Conservation (phyloP, 2,888 invertebrate species). For the Argyra leucocephala region DNA sequence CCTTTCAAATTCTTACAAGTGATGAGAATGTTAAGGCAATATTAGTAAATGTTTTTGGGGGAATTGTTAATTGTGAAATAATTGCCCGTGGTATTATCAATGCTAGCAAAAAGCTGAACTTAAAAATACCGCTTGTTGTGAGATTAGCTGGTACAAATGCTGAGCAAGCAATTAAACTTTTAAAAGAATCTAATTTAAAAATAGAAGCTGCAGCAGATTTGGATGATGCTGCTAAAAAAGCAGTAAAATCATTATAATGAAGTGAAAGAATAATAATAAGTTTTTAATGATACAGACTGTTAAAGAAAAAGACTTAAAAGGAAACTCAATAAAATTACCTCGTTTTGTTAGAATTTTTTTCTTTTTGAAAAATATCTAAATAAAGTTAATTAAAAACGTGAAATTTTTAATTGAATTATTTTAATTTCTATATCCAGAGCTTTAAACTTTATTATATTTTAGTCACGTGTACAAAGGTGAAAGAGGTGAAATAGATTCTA, state of each 20-base stretch:
- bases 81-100: constrained; percentile 92
- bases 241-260: constrained; percentile 48
- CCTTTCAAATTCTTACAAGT: constrained; percentile 77
- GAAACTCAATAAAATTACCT: background rate
- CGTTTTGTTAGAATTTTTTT: background rate
- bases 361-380: background rate
- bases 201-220: constrained; percentile 75
- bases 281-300: too few species aligned
- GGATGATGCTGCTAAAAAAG: constrained; percentile 87
- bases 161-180: constrained; percentile 66
- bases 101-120: constrained; percentile 68
- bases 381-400: too few species aligned
- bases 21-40: constrained; percentile 88
- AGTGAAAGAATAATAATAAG: background rate
- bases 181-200: constrained; percentile 72
- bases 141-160: constrained; percentile 95
- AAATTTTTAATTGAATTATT: too few species aligned
- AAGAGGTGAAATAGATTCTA: too few species aligned
- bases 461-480: too few species aligned
- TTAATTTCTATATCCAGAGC: too few species aligned
- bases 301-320: background rate
- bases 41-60: constrained; percentile 95
- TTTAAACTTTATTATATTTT: too few species aligned
- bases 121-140: constrained; percentile 83
- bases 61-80: constrained; percentile 96